A percentile compares a stretch with the other conserved stretches of the same genome.
phyloP scores from a whole-genome alignment of 1,140 invertebrate genomes.

The Aphaenogaster rudis region DNA sequence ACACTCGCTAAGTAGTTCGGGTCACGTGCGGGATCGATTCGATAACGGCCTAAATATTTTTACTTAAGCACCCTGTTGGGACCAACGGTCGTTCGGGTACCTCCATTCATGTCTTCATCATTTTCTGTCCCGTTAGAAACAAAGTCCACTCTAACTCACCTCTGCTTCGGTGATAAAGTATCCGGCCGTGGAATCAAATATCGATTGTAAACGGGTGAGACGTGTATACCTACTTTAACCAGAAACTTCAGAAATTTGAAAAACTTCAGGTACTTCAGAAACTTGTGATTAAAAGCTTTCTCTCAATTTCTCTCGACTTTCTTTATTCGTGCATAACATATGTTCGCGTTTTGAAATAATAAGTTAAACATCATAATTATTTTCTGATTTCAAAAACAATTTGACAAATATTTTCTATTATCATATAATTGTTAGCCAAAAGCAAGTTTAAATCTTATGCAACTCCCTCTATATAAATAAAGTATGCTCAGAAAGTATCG shows the following conservation, averaged over 20 bases:
- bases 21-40: constrained; percentile 69
- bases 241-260: constrained; percentile 37
- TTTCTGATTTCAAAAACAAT: neutral
- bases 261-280: constrained; percentile 16
- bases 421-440: neutral
- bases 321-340: neutral
- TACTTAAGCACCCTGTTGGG: constrained; percentile 76
- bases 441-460: neutral
- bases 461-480: neutral
- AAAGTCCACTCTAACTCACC: constrained; percentile 57
- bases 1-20: constrained; percentile 62
- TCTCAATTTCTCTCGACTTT: constrained; percentile 1
- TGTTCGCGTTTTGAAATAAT: neutral
- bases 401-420: neutral
- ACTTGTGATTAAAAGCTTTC: constrained; percentile 27
- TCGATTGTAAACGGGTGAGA: constrained; percentile 56
- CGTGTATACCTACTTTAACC: constrained; percentile 36
- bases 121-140: constrained; percentile 72
- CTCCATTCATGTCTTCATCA: constrained; percentile 71
- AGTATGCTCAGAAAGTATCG: neutral
- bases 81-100: constrained; percentile 57
- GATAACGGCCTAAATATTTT: constrained; percentile 80
- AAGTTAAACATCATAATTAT: neutral
- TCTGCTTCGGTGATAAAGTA: constrained; percentile 42
- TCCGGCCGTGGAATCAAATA: constrained; percentile 56